Percentiles rank a stretch among this genome's conserved stretches.
These are phyloP conservation scores for Craterocephalus amniculus DNA, from an alignment of 2,797 vertebrate species.

Conservation along the genomic window DNA sequence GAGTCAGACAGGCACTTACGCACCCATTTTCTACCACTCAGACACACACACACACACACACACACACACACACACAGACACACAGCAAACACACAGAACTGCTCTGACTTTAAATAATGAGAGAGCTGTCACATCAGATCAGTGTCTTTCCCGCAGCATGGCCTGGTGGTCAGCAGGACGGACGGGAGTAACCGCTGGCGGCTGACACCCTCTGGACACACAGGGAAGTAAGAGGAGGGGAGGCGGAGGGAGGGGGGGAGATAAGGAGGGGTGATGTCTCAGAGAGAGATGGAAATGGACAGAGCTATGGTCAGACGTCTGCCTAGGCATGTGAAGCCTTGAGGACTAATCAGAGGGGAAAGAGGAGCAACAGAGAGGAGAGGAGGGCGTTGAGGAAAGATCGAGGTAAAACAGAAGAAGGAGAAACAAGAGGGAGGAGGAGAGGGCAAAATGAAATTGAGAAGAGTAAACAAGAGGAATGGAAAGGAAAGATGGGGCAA, in stretches of 20 bases:
- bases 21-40: slow-evolving; percentile 16
- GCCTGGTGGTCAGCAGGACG: slow-evolving; percentile 78
- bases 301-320: slow-evolving; percentile 44
- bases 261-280: slow-evolving; percentile 7
- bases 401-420: neutral
- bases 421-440: neutral
- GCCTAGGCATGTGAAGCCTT: slow-evolving; percentile 33
- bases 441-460: neutral
- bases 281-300: slow-evolving; percentile 40
- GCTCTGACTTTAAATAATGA: slow-evolving; percentile 83
- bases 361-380: neutral
- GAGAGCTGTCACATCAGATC: slow-evolving; percentile 80
- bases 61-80: slow-evolving; percentile 24
- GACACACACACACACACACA: slow-evolving; percentile 29
- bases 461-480: neutral
- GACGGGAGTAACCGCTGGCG: slow-evolving; percentile 63
- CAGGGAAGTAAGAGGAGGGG: slow-evolving; percentile 28
- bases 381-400: neutral
- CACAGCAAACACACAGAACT: slow-evolving; percentile 46
- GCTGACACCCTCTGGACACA: slow-evolving; percentile 68
- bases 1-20: slow-evolving; percentile 30
- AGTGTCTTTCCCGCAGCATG: slow-evolving; percentile 60
- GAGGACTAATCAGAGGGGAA: slow-evolving; percentile 27
- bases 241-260: neutral
- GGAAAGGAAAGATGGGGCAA: neutral